Conservation (phyloP, 2,797 vertebrate species). For the Otolemur crassicaudatus region DNA sequence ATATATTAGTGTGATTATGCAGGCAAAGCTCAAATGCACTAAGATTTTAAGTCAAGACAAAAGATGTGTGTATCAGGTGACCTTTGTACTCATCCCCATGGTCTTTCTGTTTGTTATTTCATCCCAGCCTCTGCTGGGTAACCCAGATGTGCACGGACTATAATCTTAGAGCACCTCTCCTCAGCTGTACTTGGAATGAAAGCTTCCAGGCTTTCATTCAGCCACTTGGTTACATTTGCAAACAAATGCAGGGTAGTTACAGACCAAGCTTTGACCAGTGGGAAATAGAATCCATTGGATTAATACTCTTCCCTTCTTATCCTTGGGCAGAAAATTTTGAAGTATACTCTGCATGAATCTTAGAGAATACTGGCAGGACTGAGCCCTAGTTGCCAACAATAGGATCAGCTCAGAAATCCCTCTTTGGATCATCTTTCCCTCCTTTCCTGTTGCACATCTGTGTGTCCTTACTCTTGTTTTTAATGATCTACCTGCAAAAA, state of each 20-base stretch:
- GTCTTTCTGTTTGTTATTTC: neutral
- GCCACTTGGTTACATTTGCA: neutral
- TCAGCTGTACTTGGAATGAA: neutral
- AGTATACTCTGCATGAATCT: neutral
- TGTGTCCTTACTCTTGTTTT: neutral
- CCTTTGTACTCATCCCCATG: neutral
- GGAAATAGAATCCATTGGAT: neutral
- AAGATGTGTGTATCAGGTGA: neutral
- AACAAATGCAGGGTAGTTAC: neutral
- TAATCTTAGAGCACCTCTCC: neutral
- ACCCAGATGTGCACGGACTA: neutral
- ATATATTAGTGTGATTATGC: neutral
- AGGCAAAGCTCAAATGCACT: neutral
- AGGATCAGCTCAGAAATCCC: neutral
- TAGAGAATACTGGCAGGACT: neutral
- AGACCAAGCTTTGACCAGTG: neutral
- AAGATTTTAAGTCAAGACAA: conserved; percentile 21
- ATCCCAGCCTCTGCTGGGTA: neutral
- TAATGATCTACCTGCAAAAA: neutral
- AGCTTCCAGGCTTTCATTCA: neutral
- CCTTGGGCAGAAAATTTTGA: neutral
- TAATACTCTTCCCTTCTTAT: neutral
- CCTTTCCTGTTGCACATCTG: neutral
- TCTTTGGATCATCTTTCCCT: neutral
- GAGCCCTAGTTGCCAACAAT: neutral